These are phyloP conservation scores for Macrocentrus cingulum DNA, from an alignment of 1,140 invertebrate species.

Conservation along the genomic window DNA sequence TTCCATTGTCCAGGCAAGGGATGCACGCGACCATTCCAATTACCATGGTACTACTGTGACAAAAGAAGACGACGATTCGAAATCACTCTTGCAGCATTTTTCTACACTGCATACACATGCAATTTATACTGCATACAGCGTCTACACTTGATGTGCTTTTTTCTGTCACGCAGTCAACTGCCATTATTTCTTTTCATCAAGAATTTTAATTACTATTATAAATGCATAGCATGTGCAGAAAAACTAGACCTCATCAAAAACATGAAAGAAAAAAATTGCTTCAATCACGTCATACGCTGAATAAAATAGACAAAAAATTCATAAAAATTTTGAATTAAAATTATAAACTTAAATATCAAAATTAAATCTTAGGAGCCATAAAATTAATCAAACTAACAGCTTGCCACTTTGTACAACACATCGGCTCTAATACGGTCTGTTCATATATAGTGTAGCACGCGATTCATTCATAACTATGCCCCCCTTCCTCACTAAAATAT, in stretches of 20 bases:
- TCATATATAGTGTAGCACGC: constrained; percentile 33
- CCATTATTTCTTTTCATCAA: constrained; percentile 41
- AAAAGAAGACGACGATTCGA: constrained; percentile 14
- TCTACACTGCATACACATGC: not conserved
- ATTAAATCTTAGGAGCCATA: constrained; percentile 1
- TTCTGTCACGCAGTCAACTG: constrained; percentile 8
- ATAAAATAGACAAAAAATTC: too few relatives aligned
- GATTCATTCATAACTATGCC: constrained; percentile 45
- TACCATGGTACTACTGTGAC: constrained; percentile 46
- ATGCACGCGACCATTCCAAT: constrained; percentile 56
- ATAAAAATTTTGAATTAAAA: too few relatives aligned
- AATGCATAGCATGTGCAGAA: too few relatives aligned
- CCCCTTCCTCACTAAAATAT: not conserved
- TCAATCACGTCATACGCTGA: too few relatives aligned
- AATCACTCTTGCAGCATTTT: constrained; percentile 31
- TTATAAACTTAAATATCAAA: too few relatives aligned
- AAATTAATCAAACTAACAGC: constrained; percentile 36
- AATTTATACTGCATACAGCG: not conserved
- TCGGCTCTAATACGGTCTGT: constrained; percentile 17
- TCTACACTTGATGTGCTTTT: constrained; percentile 24
- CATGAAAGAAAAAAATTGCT: constrained; percentile 1
- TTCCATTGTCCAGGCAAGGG: constrained; percentile 50
- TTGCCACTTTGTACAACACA: constrained; percentile 23
- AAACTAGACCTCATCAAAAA: too few relatives aligned
- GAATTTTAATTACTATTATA: constrained; percentile 57